Evolutionary conservation across 1,140 invertebrate genomes (phyloP).

Genomic region (Drosophila repletoides): DNA sequence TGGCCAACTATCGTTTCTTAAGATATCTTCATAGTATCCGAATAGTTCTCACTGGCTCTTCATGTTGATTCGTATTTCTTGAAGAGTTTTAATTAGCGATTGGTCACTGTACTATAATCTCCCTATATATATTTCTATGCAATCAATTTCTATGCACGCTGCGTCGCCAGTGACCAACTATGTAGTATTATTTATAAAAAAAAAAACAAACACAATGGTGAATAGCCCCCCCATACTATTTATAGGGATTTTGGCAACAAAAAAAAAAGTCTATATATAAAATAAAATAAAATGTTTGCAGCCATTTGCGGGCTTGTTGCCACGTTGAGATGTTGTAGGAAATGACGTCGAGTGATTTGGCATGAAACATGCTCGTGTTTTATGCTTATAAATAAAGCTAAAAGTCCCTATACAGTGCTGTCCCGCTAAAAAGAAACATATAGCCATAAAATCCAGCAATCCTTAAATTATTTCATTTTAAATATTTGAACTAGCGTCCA

Average conservation of each 20-base stretch:
- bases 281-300: conserved; percentile 56
- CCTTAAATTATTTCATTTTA: no score
- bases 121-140: background rate
- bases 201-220: conserved; percentile 47
- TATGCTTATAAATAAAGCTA: conserved; percentile 31
- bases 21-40: background rate
- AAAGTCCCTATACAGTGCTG: no score
- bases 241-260: conserved; percentile 54
- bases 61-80: no score
- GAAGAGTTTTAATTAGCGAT: no score
- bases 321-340: conserved; percentile 22
- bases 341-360: conserved; percentile 64
- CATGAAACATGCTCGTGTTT: conserved; percentile 20
- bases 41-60: no score
- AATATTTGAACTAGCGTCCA: no score
- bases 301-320: conserved; percentile 68
- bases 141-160: background rate
- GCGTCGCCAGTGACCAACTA: conserved; percentile 1
- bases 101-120: no score
- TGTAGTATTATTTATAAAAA: conserved; percentile 33
- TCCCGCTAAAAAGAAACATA: no score
- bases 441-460: no score
- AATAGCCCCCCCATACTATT: conserved; percentile 39
- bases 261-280: no score
- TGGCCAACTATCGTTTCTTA: no score